phyloP scores from a whole-genome alignment of 2,797 vertebrate genomes.

The Eupleurogrammus muticus region DNA sequence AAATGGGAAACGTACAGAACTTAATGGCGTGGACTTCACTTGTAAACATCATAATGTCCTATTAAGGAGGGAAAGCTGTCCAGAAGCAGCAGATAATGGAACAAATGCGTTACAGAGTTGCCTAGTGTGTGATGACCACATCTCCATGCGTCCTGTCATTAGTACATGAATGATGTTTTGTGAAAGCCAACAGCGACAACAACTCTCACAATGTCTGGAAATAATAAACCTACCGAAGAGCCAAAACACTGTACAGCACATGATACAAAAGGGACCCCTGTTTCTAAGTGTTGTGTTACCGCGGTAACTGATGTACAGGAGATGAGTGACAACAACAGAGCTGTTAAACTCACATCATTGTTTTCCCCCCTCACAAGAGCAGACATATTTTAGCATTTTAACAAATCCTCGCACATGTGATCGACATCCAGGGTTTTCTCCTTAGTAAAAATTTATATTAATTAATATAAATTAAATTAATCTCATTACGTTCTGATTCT shows the following conservation, averaged over 20 bases:
- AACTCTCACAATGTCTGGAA: conserved; percentile 26
- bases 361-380: conserved; percentile 2
- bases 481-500: too few relatives aligned
- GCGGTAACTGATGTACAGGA: conserved; percentile 18
- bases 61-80: not conserved
- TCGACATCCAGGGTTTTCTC: conserved; percentile 17
- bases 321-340: conserved; percentile 14
- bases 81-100: not conserved
- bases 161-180: conserved; percentile 14
- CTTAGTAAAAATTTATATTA: conserved; percentile 28
- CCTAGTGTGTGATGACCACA: conserved; percentile 9
- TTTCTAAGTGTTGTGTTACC: conserved; percentile 6
- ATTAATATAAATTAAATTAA: too few relatives aligned
- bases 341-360: not conserved
- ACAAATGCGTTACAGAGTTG: conserved; percentile 2
- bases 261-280: conserved; percentile 31
- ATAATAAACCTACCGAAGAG: conserved; percentile 20
- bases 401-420: conserved; percentile 36
- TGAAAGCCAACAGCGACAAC: conserved; percentile 2
- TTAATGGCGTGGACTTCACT: conserved; percentile 24
- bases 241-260: conserved; percentile 45
- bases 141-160: conserved; percentile 41
- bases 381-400: conserved; percentile 15
- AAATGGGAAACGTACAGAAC: conserved; percentile 44
- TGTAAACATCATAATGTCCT: conserved; percentile 62